A percentile compares a stretch with the other conserved stretches of the same genome.
phyloP scores from a whole-genome alignment of 1,140 invertebrate genomes.

The Stenopsyche tienmushanensis region DNA sequence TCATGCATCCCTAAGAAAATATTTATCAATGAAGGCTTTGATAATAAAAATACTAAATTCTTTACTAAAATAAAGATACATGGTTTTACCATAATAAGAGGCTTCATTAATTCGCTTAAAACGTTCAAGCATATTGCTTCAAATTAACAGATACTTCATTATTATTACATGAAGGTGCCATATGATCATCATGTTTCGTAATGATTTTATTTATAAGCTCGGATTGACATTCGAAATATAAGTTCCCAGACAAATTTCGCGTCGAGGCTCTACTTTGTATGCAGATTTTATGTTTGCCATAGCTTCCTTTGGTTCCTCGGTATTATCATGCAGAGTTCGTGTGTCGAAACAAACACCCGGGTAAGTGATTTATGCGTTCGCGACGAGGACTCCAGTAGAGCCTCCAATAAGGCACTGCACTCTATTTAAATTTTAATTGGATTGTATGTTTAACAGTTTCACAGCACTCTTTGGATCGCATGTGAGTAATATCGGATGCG shows the following conservation, averaged over 20 bases:
- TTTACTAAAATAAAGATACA: too few relatives aligned
- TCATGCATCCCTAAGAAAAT: too few relatives aligned
- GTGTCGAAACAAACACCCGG: constrained; percentile 25
- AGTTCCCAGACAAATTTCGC: not conserved
- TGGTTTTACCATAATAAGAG: too few relatives aligned
- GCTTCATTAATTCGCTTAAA: too few relatives aligned
- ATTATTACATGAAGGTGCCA: too few relatives aligned
- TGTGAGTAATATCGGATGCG: constrained; percentile 27
- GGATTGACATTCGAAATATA: too few relatives aligned
- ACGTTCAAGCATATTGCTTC: too few relatives aligned
- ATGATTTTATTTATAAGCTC: too few relatives aligned
- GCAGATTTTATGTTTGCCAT: not conserved
- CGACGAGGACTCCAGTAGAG: constrained; percentile 10
- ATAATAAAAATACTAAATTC: too few relatives aligned
- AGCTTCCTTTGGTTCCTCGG: constrained; percentile 2
- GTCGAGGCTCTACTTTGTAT: not conserved
- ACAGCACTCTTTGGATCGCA: constrained; percentile 16
- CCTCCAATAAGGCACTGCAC: constrained; percentile 38
- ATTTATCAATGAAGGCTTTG: too few relatives aligned
- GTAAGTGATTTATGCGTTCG: constrained; percentile 26
- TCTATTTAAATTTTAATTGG: constrained; percentile 43
- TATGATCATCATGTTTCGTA: too few relatives aligned
- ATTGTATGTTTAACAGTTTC: constrained; percentile 39
- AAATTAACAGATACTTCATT: too few relatives aligned
- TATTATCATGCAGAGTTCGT: constrained; percentile 29